Conservation (phyloP, 2,888 invertebrate genomes). For the Chironomus riparius region DNA sequence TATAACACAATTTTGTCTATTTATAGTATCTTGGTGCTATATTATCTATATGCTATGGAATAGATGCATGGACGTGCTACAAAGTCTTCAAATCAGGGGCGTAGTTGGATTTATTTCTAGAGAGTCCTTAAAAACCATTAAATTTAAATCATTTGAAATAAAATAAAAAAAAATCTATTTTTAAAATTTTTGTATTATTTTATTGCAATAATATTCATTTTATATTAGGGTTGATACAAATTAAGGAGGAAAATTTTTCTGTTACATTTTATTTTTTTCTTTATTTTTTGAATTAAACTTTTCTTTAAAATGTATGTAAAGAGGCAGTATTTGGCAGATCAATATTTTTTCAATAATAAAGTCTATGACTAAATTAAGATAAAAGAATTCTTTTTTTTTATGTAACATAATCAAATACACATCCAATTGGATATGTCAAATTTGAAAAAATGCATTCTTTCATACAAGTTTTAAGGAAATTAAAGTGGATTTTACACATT, state of each 20-base stretch:
- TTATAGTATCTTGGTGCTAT: slow-evolving; percentile 20
- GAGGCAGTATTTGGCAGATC: background rate
- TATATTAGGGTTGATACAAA: background rate
- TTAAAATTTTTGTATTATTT: background rate
- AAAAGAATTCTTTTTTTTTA: too few species aligned
- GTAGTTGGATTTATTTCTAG: too few species aligned
- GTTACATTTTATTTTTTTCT: too few species aligned
- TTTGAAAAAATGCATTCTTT: too few species aligned
- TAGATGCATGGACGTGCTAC: slow-evolving; percentile 6
- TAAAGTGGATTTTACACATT: too few species aligned
- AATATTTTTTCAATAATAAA: background rate
- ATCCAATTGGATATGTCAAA: too few species aligned
- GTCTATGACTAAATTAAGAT: background rate
- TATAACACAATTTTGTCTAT: background rate
- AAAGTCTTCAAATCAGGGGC: too few species aligned
- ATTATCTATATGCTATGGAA: slow-evolving; percentile 5
- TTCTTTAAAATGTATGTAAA: background rate
- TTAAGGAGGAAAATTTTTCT: background rate
- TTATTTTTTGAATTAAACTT: too few species aligned
- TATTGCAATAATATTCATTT: background rate
- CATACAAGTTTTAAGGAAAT: too few species aligned
- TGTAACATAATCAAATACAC: too few species aligned
- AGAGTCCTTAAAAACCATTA: too few species aligned
- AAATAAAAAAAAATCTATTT: too few species aligned
- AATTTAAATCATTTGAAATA: background rate